Base-by-base conservation (phyloP, 1,140 invertebrate species). In the Heliothis virescens region DNA sequence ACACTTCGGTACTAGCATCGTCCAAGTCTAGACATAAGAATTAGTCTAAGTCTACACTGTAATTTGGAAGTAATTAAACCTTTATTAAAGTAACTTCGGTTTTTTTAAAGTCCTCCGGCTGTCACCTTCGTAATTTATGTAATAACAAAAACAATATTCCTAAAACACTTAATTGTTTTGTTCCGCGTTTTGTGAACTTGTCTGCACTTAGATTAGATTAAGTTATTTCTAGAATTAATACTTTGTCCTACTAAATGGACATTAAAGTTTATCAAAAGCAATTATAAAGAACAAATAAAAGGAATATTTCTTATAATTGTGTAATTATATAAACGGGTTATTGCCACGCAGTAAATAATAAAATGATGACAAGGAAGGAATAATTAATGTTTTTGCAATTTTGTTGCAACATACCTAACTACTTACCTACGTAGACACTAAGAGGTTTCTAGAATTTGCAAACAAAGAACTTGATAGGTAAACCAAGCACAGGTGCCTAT, bases 301-400 rank as follows among this genome's bases (percentile, higher is more conserved):
- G 47, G 34, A 73, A 59, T 57, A 59, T 50, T 74, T 74, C 57
- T 60, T 26, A 26, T 74, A 74, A 74, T 74, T 74, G 72, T 34
- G 72, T 18, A 74, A 74, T 74, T 62, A 74, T 47, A 60, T 21
- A 50, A 60, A 48, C 55, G 18, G 47, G 72, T 60, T 74, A 74
- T 60, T 60, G 53, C 18, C 72, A 55, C 26, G 69, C 26, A 55
- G 55, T 57, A 41, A 57, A 55, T 72, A 57, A 16, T 16, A 48
- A 10, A 72, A 34, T 26, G 65, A n/a, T 48, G 21, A 9, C 63
- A 26, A 26, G 21, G 21, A 3, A 16, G 18, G 21, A n/a, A 72
- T 55, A 16, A 57, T 13, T 16, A 26, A 72, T 41, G 15, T 72
- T 57, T 41, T 52, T 7, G 65, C 65, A 69, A 72, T 53, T 48